Percentiles rank a stretch among this genome's conserved stretches.
Conservation (phyloP, 37 sponge, comb jelly and placozoan genomes). For the Bolinopsis microptera region DNA sequence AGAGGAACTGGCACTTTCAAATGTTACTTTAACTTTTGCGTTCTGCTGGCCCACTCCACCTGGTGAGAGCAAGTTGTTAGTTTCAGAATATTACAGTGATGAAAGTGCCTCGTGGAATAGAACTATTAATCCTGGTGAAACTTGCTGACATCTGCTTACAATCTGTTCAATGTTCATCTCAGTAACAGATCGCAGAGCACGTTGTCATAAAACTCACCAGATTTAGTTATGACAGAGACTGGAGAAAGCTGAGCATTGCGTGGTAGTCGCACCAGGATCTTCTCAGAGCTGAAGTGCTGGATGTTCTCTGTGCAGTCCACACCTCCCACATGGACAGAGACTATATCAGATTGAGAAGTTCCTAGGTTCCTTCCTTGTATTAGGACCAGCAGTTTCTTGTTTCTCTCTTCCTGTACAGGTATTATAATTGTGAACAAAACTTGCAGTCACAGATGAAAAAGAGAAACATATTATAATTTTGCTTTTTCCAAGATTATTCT, state of each 20-base stretch:
- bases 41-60: conserved; percentile 11
- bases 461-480: no score
- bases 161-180: no score
- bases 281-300: background rate
- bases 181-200: no score
- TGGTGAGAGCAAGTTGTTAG: background rate
- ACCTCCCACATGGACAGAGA: background rate
- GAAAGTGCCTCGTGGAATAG: no score
- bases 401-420: background rate
- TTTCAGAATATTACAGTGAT: background rate
- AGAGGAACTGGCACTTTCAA: background rate
- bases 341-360: background rate
- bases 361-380: conserved; percentile 21
- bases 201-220: no score
- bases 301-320: conserved; percentile 15
- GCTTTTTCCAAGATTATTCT: no score
- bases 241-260: background rate
- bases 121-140: no score
- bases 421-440: background rate
- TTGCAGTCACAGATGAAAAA: background rate
- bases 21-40: background rate
- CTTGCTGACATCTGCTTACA: no score
- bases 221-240: conserved; percentile 1
- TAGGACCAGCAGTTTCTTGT: background rate
- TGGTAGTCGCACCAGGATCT: background rate